Evolutionary conservation across 1,140 invertebrate genomes (phyloP).

Genomic region (Zaprionus africanus): DNA sequence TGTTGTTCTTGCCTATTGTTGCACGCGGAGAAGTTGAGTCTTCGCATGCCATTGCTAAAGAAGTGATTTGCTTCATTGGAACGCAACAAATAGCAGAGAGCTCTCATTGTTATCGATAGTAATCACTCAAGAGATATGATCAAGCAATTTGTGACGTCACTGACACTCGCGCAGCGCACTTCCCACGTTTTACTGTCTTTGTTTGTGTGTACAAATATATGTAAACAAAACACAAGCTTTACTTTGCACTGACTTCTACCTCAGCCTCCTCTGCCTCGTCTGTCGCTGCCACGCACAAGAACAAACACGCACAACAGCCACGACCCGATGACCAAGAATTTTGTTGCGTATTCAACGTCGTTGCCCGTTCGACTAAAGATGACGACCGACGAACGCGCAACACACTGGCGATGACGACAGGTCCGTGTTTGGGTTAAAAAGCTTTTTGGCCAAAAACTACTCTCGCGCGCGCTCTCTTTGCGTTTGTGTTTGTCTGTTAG

Average conservation of each 20-base stretch:
- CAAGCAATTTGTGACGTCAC: constrained; percentile 36
- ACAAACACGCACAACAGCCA: constrained; percentile 21
- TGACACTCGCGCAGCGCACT: neutral
- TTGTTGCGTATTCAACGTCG: constrained; percentile 52
- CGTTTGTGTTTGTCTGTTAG: neutral
- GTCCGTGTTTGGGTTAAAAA: constrained; percentile 18
- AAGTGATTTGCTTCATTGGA: constrained; percentile 6
- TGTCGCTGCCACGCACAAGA: constrained; percentile 42
- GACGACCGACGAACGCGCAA: neutral
- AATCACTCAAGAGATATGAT: constrained; percentile 13
- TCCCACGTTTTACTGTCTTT: neutral
- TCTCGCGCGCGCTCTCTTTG: constrained; percentile 10
- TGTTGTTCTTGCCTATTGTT: constrained; percentile 19
- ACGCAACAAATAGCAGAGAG: constrained; percentile 38
- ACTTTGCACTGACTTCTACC: constrained; percentile 18
- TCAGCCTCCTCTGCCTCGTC: neutral
- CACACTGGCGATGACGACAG: constrained; percentile 15
- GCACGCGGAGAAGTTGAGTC: constrained; percentile 4
- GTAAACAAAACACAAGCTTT: constrained; percentile 51
- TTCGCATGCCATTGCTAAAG: neutral
- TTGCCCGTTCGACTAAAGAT: constrained; percentile 44
- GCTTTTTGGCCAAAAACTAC: constrained; percentile 14
- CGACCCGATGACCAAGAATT: constrained; percentile 45
- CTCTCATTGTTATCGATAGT: constrained; percentile 43
- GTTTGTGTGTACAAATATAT: constrained; percentile 15